Percentiles rank a stretch among this genome's conserved stretches.
phyloP scores from a whole-genome alignment of 2,888 invertebrate species.

The Andrena marginata region DNA sequence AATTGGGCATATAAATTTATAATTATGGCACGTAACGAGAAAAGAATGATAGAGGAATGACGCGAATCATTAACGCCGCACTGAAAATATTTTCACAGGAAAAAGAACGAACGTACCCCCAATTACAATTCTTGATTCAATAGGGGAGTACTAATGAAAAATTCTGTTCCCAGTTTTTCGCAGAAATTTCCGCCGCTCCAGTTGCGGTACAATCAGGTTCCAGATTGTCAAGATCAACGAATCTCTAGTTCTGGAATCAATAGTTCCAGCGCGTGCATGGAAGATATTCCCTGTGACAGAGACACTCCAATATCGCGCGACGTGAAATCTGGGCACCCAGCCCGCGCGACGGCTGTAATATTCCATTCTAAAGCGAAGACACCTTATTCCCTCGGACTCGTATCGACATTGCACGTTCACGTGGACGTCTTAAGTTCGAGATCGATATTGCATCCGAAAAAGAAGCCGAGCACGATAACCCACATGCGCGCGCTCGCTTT shows the following conservation, averaged over 20 bases:
- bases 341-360: conserved; percentile 28
- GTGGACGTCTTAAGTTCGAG: conserved; percentile 26
- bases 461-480: conserved; percentile 30
- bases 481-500: neutral
- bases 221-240: neutral
- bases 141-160: too few species aligned
- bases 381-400: conserved; percentile 28
- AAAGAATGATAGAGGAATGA: neutral
- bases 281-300: conserved; percentile 18
- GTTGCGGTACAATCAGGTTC: too few species aligned
- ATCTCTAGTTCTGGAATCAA: conserved; percentile 1
- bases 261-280: conserved; percentile 4
- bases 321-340: neutral
- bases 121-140: too few species aligned
- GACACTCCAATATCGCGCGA: conserved; percentile 6
- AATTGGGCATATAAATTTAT: conserved; percentile 2
- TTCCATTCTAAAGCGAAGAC: conserved; percentile 42
- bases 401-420: conserved; percentile 22
- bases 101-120: neutral
- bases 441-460: conserved; percentile 40
- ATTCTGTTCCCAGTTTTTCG: too few species aligned
- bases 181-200: too few species aligned
- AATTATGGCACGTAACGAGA: neutral
- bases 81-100: neutral
- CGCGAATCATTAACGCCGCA: neutral